Percentiles rank a stretch among this genome's conserved stretches.
These are phyloP conservation scores for Psix sp. DNA, from an alignment of 1,140 invertebrate species.

Conservation along the genomic window DNA sequence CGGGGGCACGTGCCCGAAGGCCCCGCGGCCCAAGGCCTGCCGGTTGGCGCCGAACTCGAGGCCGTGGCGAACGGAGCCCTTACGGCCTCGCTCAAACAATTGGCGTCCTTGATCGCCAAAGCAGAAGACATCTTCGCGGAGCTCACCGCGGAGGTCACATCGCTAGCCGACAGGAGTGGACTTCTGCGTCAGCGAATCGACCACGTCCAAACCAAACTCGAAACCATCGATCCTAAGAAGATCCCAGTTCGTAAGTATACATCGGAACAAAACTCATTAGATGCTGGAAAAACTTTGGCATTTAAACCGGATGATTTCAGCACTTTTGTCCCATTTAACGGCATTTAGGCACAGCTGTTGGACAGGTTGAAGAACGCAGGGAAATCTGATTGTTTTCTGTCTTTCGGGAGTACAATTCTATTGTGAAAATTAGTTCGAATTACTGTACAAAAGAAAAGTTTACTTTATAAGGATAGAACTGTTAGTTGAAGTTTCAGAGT, in stretches of 20 bases:
- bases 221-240: conserved; percentile 77
- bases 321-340: too few relatives aligned
- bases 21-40: conserved; percentile 67
- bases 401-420: too few relatives aligned
- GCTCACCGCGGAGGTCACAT: conserved; percentile 76
- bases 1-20: conserved; percentile 73
- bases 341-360: too few relatives aligned
- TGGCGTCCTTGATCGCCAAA: conserved; percentile 76
- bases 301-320: too few relatives aligned
- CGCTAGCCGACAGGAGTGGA: conserved; percentile 76
- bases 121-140: conserved; percentile 79
- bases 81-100: conserved; percentile 76
- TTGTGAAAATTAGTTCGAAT: too few relatives aligned
- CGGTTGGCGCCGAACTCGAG: conserved; percentile 75
- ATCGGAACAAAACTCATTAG: background rate
- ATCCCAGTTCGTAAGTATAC: conserved; percentile 79
- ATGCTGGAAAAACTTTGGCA: too few relatives aligned
- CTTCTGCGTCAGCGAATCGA: conserved; percentile 73
- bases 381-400: too few relatives aligned
- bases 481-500: too few relatives aligned
- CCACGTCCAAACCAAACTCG: conserved; percentile 71
- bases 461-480: too few relatives aligned
- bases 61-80: conserved; percentile 78
- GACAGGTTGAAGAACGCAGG: too few relatives aligned
- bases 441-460: too few relatives aligned